phyloP scores from a whole-genome alignment of 2,113 vertebrate genomes.

The Symphodus melops region DNA sequence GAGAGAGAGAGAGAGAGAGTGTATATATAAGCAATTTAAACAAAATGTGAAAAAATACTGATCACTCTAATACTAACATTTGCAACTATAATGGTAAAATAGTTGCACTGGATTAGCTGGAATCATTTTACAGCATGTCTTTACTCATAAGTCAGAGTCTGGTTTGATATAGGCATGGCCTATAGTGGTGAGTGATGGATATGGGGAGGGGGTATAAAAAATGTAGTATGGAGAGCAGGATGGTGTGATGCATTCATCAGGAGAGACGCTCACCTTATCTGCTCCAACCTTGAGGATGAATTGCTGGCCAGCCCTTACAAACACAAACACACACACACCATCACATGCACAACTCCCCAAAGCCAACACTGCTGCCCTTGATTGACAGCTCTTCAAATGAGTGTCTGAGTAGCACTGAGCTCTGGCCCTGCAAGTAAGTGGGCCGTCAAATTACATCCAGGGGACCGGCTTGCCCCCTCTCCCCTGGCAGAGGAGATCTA shows the following conservation, averaged over 20 bases:
- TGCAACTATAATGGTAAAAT: slow-evolving; percentile 73
- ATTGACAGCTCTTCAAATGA: slow-evolving; percentile 94
- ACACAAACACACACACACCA: slow-evolving; percentile 35
- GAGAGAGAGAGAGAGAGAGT: too few species aligned
- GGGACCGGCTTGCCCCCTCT: slow-evolving; percentile 88
- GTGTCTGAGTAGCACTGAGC: slow-evolving; percentile 90
- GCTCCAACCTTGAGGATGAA: slow-evolving; percentile 82
- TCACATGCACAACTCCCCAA: slow-evolving; percentile 64
- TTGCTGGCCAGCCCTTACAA: slow-evolving; percentile 46
- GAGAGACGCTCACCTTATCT: slow-evolving; percentile 79
- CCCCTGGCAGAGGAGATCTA: slow-evolving; percentile 85
- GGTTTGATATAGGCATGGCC: slow-evolving; percentile 67
- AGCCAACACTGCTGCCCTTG: slow-evolving; percentile 78
- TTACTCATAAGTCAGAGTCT: slow-evolving; percentile 55
- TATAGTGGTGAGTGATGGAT: slow-evolving; percentile 33
- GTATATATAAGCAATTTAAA: too few species aligned
- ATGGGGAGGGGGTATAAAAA: slow-evolving; percentile 58
- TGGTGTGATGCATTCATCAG: slow-evolving; percentile 79
- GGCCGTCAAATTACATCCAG: slow-evolving; percentile 92
- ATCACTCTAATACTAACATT: background rate
- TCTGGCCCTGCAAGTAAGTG: slow-evolving; percentile 92
- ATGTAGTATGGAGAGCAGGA: slow-evolving; percentile 25
- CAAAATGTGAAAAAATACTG: too few species aligned
- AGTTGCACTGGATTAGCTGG: slow-evolving; percentile 72
- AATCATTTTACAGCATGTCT: slow-evolving; percentile 26